Percentiles rank a stretch among this genome's conserved stretches.
These are phyloP conservation scores for Pantala flavescens DNA, from an alignment of 1,140 invertebrate species.

Conservation along the genomic window DNA sequence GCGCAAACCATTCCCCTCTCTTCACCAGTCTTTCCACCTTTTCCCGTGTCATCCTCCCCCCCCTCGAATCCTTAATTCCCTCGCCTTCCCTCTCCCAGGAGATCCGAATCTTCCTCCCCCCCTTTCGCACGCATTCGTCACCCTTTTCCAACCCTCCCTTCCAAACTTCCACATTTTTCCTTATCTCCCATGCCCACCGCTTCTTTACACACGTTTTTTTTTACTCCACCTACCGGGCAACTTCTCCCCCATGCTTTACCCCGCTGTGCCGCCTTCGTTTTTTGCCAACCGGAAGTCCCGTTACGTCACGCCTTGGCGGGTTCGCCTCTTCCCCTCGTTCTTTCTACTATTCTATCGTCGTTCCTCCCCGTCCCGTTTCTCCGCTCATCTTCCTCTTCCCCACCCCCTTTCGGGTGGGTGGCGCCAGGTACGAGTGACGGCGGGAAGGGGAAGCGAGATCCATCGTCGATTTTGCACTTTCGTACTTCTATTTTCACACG, in stretches of 20 bases:
- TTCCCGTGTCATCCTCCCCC: too few species aligned
- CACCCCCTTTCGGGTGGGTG: background rate
- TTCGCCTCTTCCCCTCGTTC: background rate
- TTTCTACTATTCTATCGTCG: background rate
- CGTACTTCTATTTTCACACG: background rate
- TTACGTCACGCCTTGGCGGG: constrained; percentile 5
- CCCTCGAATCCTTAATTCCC: too few species aligned
- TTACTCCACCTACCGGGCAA: background rate
- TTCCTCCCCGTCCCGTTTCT: background rate
- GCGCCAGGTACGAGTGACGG: background rate
- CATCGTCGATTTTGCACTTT: background rate
- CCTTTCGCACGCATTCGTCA: too few species aligned
- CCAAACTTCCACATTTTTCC: background rate
- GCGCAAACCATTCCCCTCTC: too few species aligned
- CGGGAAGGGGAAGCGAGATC: background rate
- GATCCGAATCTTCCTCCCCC: too few species aligned
- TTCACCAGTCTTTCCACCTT: too few species aligned
- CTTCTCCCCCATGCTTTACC: background rate
- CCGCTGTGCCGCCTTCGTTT: background rate
- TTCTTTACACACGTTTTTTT: background rate
- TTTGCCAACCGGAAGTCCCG: background rate
- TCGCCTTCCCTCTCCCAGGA: too few species aligned
- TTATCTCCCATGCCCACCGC: background rate
- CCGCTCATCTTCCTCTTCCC: background rate
- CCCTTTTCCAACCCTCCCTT: too few species aligned